Conservation (phyloP, 2,797 vertebrate genomes). For the Apogon hyalosoma region DNA sequence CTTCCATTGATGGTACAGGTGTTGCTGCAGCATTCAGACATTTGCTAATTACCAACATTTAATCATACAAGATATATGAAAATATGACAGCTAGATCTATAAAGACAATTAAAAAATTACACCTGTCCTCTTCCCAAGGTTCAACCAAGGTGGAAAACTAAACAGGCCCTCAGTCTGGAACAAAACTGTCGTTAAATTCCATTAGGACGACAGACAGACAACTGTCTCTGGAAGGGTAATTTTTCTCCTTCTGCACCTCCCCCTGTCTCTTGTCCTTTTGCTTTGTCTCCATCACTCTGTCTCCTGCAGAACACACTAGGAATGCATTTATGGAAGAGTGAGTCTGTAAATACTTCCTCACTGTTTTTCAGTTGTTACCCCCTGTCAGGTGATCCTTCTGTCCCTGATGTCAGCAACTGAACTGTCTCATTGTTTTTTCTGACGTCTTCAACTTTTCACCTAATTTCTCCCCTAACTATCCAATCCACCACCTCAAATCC, state of each 20-base stretch:
- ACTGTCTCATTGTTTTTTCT: not conserved
- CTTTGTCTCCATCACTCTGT: conserved; percentile 22
- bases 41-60: conserved; percentile 9
- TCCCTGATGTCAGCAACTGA: not conserved
- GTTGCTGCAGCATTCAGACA: conserved; percentile 13
- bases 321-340: conserved; percentile 11
- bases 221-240: conserved; percentile 32
- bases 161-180: conserved; percentile 49
- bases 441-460: conserved; percentile 3
- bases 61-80: conserved; percentile 25
- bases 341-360: not conserved
- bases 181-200: conserved; percentile 60
- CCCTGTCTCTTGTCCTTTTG: conserved; percentile 25
- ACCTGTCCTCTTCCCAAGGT: conserved; percentile 47
- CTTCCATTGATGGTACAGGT: conserved; percentile 7
- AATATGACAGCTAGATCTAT: conserved; percentile 41
- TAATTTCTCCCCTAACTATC: conserved; percentile 39
- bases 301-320: conserved; percentile 1
- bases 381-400: conserved; percentile 10
- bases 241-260: conserved; percentile 34
- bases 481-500: conserved; percentile 19
- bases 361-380: conserved; percentile 8
- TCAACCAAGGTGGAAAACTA: conserved; percentile 65
- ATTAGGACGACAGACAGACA: conserved; percentile 42
- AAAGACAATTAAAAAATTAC: conserved; percentile 55